Base-by-base conservation (phyloP, 2,113 vertebrate genomes). In the Petroica traversi region DNA sequence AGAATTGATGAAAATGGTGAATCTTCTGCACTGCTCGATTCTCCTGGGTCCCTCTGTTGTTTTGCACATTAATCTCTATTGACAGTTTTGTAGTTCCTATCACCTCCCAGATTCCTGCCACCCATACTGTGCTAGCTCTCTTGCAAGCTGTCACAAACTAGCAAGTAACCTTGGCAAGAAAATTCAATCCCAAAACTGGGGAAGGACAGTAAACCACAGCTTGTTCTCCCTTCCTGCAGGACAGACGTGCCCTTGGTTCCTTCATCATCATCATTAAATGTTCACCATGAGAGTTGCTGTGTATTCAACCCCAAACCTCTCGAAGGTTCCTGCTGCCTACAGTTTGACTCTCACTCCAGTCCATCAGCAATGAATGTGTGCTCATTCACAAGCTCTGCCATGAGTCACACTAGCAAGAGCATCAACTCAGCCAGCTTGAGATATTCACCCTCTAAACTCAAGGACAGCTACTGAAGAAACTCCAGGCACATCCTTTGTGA, bases 1-100 rank as follows among this genome's bases (percentile, higher is more conserved):
- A 23, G 11, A 79, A 85, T 52, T 64, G 3, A 45, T 23, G 3
- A 34, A 82, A 76, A 68, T 13, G 16, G 33, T 33, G 33, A 28
- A 29, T 59, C 29, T 90, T 64, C n/a, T 40, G 54, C 31, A 28
- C 6, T 19, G 7, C 33, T 40, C 0, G 0, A 19, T 41, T 61
- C 54, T 75, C 46, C 52, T 20, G 49, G 8, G 28, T 19, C 8
- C 34, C 46, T 71, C 59, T 63, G 33, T 25, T 69, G 61, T 43
- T 74, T 61, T 62, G 28, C 25, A 15, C 26, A 57, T 52, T 46
- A 68, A 78, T 69, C 18, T 51, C 29, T 34, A 61, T 34, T 62
- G 66, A 57, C 16, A 85, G 61, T 24, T 82, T 16, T 62, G 71
- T 36, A 29, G 51, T 11, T 74, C 36, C 38, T 62, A 52, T 23